Evolutionary conservation across 2,888 invertebrate genomes (phyloP).

Genomic region (Trypoxylon attenuatum): DNA sequence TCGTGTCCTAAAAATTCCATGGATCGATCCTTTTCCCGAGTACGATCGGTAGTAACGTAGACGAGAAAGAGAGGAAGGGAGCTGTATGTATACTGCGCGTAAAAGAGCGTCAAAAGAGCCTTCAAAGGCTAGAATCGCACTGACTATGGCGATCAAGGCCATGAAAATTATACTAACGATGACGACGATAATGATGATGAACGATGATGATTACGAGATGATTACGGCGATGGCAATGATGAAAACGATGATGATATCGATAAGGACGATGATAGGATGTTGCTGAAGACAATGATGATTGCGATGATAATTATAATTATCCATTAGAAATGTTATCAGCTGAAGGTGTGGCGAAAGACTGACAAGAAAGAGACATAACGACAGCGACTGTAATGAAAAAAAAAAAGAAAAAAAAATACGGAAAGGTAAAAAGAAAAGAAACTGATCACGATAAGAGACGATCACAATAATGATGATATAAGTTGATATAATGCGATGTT

Average conservation of each 20-base stretch:
- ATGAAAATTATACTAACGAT: constrained; percentile 25
- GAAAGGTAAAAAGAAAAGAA: constrained; percentile 43
- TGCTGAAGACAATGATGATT: constrained; percentile 60
- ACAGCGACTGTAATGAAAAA: constrained; percentile 48
- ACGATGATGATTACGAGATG: constrained; percentile 5
- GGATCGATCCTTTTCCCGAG: background rate
- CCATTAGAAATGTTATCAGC: constrained; percentile 44
- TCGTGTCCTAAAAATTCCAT: background rate
- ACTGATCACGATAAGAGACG: constrained; percentile 41
- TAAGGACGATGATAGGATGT: constrained; percentile 42
- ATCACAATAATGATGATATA: constrained; percentile 61
- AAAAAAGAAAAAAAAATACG: constrained; percentile 45
- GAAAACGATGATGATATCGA: constrained; percentile 50
- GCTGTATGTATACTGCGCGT: constrained; percentile 4
- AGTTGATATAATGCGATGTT: constrained; percentile 65
- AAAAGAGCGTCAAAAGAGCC: constrained; percentile 13
- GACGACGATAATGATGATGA: constrained; percentile 39
- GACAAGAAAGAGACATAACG: constrained; percentile 49
- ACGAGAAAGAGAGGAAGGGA: constrained; percentile 13
- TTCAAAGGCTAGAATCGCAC: background rate
- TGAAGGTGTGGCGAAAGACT: constrained; percentile 53
- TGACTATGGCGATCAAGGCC: constrained; percentile 16
- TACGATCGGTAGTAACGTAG: background rate
- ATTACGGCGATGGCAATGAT: constrained; percentile 58
- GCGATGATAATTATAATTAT: constrained; percentile 54